Conservation (phyloP, 2,888 invertebrate species). For the Tuberolachnus salignus region DNA sequence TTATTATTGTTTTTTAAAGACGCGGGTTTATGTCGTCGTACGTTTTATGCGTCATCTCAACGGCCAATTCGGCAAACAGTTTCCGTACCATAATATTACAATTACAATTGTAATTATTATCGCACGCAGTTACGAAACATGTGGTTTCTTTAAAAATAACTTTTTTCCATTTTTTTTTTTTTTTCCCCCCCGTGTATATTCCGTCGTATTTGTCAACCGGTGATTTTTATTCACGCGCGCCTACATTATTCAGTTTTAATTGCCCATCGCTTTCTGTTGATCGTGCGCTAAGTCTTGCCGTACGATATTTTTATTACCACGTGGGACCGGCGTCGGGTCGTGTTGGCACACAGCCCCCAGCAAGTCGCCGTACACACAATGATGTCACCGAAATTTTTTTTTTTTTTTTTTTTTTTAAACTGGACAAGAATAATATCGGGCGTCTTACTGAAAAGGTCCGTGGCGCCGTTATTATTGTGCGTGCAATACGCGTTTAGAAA, state of each 20-base stretch:
- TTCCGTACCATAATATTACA: slow-evolving; percentile 11
- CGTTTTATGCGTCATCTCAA: no score
- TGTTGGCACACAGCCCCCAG: slow-evolving; percentile 5
- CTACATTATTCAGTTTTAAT: slow-evolving; percentile 6
- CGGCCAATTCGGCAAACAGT: not conserved
- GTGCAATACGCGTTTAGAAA: not conserved
- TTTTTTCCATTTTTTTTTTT: slow-evolving; percentile 9
- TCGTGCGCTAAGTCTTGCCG: slow-evolving; percentile 12
- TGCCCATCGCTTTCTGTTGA: slow-evolving; percentile 28
- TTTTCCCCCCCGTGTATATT: no score
- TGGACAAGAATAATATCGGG: not conserved
- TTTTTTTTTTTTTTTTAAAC: slow-evolving; percentile 14
- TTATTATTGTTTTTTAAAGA: no score
- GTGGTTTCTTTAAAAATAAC: slow-evolving; percentile 51
- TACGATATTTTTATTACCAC: slow-evolving; percentile 6
- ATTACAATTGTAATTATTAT: slow-evolving; percentile 1
- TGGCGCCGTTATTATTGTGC: not conserved
- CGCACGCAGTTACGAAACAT: slow-evolving; percentile 1
- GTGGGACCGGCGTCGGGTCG: slow-evolving; percentile 26
- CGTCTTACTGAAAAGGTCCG: no score
- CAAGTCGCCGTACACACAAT: not conserved
- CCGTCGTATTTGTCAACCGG: slow-evolving; percentile 8
- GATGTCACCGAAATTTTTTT: slow-evolving; percentile 32
- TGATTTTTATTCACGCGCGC: slow-evolving; percentile 31
- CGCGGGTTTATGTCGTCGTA: no score